Percentiles rank a stretch among this genome's conserved stretches.
Conservation (phyloP, 2,113 vertebrate species). For the Myanophis thanlyinensis region DNA sequence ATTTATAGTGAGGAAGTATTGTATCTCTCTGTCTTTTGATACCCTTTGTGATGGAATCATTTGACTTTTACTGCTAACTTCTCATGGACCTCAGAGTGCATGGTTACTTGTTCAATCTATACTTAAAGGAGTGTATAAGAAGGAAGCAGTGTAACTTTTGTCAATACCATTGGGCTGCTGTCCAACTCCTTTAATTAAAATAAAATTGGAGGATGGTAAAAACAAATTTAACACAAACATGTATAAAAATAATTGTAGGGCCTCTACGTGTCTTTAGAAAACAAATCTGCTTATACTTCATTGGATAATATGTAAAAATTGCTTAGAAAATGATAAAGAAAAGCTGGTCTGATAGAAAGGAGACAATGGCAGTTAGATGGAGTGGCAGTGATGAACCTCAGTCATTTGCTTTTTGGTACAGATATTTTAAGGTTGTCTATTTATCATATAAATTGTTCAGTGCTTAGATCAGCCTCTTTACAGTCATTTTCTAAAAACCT, state of each 20-base stretch:
- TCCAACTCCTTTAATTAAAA: neutral
- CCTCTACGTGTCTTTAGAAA: neutral
- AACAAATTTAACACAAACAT: no score
- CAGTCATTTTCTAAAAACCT: neutral
- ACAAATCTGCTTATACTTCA: neutral
- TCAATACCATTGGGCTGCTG: neutral
- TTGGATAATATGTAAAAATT: neutral
- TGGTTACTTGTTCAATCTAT: neutral
- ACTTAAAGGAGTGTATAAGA: neutral
- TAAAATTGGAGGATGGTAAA: no score
- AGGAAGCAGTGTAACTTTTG: neutral
- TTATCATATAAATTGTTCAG: neutral
- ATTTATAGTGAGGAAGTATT: neutral
- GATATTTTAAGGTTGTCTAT: neutral
- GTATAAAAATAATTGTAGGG: no score
- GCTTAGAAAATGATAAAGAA: neutral
- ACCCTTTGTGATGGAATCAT: neutral
- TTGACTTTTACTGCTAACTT: neutral
- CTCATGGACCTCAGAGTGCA: neutral
- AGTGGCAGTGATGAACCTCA: no score
- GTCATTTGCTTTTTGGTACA: no score
- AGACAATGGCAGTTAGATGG: no score
- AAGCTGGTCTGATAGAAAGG: neutral
- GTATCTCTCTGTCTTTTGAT: neutral
- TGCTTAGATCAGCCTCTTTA: neutral